Percentiles rank a stretch among this genome's conserved stretches.
These are phyloP conservation scores for Ostrea edulis DNA, from an alignment of 1,140 invertebrate genomes.

Conservation along the genomic window DNA sequence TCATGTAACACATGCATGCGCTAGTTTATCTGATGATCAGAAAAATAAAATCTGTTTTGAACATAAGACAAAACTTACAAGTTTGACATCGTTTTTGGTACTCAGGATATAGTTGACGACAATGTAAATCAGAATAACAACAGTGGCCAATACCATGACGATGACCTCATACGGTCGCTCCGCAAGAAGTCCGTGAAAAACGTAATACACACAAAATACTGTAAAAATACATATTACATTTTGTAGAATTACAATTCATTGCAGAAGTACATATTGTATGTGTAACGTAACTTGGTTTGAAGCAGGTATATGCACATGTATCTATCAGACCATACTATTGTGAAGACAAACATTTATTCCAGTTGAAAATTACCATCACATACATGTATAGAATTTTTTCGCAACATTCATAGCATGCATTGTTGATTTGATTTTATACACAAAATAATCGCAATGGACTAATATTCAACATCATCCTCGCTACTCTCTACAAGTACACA, in stretches of 20 bases:
- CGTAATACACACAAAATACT: conserved; percentile 71
- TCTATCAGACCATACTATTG: no score
- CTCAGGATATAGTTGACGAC: conserved; percentile 69
- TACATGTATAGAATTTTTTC: no score
- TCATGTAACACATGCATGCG: neutral
- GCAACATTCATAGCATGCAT: no score
- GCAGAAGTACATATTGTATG: neutral
- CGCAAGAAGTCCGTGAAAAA: conserved; percentile 68
- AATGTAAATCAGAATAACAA: conserved; percentile 69
- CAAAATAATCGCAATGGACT: no score
- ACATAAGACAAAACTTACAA: neutral
- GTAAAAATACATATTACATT: conserved; percentile 42
- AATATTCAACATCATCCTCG: no score
- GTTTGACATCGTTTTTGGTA: conserved; percentile 49
- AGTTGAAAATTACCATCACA: no score
- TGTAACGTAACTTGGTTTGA: no score
- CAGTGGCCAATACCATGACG: conserved; percentile 67
- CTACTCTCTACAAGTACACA: no score
- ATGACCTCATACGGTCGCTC: conserved; percentile 72
- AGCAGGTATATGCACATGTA: no score
- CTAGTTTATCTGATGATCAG: neutral
- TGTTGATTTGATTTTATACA: no score
- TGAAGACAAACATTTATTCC: no score
- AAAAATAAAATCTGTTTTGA: neutral
- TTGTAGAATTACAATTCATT: neutral